Conservation (phyloP, 2,113 vertebrate genomes). For the Pseudopodoces humilis region DNA sequence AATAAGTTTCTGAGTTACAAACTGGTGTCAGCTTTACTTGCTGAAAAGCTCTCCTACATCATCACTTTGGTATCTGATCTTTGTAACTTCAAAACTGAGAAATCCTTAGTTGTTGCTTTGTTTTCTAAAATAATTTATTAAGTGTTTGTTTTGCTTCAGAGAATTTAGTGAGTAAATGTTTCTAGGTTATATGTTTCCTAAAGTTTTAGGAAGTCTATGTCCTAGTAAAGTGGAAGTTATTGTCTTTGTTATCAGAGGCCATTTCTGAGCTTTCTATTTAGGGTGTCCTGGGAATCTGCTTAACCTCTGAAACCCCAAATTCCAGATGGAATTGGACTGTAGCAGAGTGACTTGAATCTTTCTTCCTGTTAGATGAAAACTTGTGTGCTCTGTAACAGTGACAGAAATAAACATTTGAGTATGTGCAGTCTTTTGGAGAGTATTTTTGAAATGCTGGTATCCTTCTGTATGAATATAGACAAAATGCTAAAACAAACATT, state of each 20-base stretch:
- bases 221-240: neutral
- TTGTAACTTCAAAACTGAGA: neutral
- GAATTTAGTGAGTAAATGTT: neutral
- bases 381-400: neutral
- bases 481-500: neutral
- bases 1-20: neutral
- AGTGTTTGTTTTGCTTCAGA: neutral
- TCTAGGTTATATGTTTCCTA: neutral
- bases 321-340: neutral
- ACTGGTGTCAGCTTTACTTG: neutral
- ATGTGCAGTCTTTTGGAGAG: neutral
- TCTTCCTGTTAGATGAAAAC: slow-evolving; percentile 10
- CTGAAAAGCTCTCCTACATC: neutral
- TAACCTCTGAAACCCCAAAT: slow-evolving; percentile 33
- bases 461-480: neutral
- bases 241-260: neutral
- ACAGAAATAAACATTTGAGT: slow-evolving; percentile 4
- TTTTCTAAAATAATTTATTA: neutral
- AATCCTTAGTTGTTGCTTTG: neutral
- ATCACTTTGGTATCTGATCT: neutral
- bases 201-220: neutral
- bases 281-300: slow-evolving; percentile 46
- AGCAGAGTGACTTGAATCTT: neutral
- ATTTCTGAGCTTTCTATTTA: slow-evolving; percentile 31
- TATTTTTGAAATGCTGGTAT: neutral